Conservation (phyloP, 2,113 vertebrate species). For the Ochotona curzoniae region DNA sequence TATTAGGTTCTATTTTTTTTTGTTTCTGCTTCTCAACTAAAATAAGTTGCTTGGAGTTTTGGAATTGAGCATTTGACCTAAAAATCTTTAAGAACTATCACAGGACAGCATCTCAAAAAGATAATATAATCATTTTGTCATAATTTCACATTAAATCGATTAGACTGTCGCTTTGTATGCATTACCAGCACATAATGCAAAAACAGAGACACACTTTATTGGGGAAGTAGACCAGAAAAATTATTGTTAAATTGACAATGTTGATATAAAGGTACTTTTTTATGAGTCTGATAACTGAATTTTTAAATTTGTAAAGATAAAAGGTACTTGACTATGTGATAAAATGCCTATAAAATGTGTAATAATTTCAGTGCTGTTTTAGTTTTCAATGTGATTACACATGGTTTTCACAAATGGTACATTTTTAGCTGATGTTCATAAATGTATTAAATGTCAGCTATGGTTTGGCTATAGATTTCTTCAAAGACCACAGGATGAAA, state of each 20-base stretch:
- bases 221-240: constrained; percentile 27
- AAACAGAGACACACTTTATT: background rate
- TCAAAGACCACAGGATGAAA: constrained; percentile 6
- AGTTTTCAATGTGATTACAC: background rate
- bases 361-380: background rate
- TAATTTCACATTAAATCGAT: constrained; percentile 43
- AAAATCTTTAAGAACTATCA: constrained; percentile 36
- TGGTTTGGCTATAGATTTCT: constrained; percentile 12
- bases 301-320: constrained; percentile 24
- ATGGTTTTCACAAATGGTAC: background rate
- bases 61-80: constrained; percentile 53
- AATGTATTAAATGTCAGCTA: background rate
- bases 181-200: background rate
- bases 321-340: background rate
- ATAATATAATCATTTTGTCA: constrained; percentile 44
- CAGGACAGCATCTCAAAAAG: constrained; percentile 46
- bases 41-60: constrained; percentile 54
- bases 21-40: background rate
- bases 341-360: background rate
- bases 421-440: background rate
- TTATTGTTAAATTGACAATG: background rate
- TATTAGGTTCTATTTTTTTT: constrained; percentile 49
- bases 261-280: constrained; percentile 42
- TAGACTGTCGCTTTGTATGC: background rate
- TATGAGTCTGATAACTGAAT: constrained; percentile 20